These are phyloP conservation scores for Protobothrops flavoviridis DNA, from an alignment of 2,113 vertebrate species.

Conservation along the genomic window DNA sequence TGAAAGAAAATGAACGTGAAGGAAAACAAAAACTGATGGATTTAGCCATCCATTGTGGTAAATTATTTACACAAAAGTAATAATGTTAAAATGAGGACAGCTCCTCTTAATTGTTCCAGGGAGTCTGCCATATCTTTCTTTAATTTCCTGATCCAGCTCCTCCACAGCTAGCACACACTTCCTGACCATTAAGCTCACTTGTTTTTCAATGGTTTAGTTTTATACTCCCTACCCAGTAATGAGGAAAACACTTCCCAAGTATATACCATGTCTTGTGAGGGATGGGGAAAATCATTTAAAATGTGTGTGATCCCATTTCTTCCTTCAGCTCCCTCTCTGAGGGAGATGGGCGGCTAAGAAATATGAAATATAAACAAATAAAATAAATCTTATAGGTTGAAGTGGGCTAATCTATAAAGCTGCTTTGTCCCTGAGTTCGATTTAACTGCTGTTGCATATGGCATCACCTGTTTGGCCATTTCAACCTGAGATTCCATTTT, in stretches of 20 bases:
- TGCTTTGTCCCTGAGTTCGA: neutral
- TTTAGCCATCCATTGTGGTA: neutral
- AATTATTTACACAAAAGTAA: neutral
- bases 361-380: neutral
- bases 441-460: neutral
- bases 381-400: neutral
- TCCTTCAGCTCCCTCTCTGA: neutral
- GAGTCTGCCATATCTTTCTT: neutral
- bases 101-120: neutral
- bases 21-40: neutral
- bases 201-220: neutral
- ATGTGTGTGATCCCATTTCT: neutral
- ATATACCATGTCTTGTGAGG: too few relatives aligned
- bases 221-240: neutral
- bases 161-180: neutral
- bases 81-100: neutral
- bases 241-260: neutral
- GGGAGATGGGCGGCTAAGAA: neutral
- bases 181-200: neutral
- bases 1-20: neutral
- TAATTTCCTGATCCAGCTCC: neutral
- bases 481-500: neutral
- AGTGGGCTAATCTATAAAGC: neutral
- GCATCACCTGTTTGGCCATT: neutral
- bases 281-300: neutral